Evolutionary conservation across 2,888 invertebrate genomes (phyloP).

Genomic region (Rapana venosa): DNA sequence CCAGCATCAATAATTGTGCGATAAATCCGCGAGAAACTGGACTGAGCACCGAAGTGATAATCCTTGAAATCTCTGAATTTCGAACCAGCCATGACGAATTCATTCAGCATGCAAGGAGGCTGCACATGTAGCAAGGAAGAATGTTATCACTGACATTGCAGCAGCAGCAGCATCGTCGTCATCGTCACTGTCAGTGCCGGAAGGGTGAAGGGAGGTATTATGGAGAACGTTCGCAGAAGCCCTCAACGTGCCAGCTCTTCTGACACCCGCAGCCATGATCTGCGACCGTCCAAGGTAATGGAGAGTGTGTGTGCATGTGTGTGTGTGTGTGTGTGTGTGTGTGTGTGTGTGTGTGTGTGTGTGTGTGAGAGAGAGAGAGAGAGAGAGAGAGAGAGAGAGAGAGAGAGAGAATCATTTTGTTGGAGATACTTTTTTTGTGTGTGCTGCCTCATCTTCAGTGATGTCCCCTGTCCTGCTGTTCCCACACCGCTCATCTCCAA

Average conservation of each 20-base stretch:
- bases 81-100: too few relatives aligned
- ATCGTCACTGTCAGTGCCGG: conserved; percentile 4
- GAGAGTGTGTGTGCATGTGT: neutral
- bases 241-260: neutral
- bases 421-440: too few relatives aligned
- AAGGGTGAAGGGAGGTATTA: neutral
- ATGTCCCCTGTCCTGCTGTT: too few relatives aligned
- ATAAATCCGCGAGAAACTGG: too few relatives aligned
- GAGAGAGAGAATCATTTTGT: neutral
- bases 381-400: neutral
- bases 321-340: conserved; percentile 10
- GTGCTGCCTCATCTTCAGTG: too few relatives aligned
- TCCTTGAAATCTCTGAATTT: too few relatives aligned
- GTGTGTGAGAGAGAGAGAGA: neutral
- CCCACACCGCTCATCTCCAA: too few relatives aligned
- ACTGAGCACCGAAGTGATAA: too few relatives aligned
- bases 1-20: too few relatives aligned
- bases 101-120: neutral
- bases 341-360: conserved; percentile 6
- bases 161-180: neutral
- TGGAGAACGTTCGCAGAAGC: neutral
- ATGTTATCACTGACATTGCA: neutral
- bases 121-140: neutral
- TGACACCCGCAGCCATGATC: conserved; percentile 34
- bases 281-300: conserved; percentile 36